A percentile compares a stretch with the other conserved stretches of the same genome.
These are phyloP conservation scores for Crotalus tigris DNA, from an alignment of 2,113 vertebrate genomes.

Conservation along the genomic window DNA sequence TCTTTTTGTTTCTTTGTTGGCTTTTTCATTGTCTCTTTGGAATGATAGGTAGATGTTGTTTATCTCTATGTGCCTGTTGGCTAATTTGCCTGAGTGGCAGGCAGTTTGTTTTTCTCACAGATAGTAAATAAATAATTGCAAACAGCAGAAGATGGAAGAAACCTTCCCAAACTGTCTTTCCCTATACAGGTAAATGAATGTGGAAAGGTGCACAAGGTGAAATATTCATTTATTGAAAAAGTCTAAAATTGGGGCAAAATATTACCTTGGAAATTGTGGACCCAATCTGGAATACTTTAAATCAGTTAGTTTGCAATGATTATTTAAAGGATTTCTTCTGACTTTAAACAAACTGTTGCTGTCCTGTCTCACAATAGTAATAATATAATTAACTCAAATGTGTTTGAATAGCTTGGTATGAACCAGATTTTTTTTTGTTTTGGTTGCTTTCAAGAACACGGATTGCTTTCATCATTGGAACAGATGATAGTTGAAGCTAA, in stretches of 20 bases:
- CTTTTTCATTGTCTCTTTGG: not conserved
- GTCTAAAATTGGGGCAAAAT: not conserved
- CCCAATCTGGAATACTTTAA: not conserved
- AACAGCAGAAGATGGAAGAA: not conserved
- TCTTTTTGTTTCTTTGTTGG: not conserved
- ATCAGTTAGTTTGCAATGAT: not conserved
- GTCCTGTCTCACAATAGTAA: not conserved
- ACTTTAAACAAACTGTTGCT: not conserved
- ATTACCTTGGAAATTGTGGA: not conserved
- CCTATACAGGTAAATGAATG: not conserved
- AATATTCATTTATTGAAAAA: not conserved
- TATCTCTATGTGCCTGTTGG: not conserved
- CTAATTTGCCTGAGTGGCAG: not conserved
- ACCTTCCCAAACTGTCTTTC: not conserved
- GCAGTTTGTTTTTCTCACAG: not conserved
- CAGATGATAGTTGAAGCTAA: not conserved
- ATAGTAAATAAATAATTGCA: not conserved
- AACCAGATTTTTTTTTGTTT: not conserved
- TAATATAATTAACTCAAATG: not conserved
- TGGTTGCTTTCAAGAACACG: not conserved
- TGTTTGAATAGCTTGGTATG: not conserved
- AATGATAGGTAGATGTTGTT: not conserved
- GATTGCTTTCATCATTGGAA: not conserved
- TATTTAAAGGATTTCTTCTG: not conserved
- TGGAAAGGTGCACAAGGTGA: not conserved